Percentiles rank a stretch among this genome's conserved stretches.
These are phyloP conservation scores for Guaruba guarouba DNA, from an alignment of 2,113 vertebrate species.

Conservation along the genomic window DNA sequence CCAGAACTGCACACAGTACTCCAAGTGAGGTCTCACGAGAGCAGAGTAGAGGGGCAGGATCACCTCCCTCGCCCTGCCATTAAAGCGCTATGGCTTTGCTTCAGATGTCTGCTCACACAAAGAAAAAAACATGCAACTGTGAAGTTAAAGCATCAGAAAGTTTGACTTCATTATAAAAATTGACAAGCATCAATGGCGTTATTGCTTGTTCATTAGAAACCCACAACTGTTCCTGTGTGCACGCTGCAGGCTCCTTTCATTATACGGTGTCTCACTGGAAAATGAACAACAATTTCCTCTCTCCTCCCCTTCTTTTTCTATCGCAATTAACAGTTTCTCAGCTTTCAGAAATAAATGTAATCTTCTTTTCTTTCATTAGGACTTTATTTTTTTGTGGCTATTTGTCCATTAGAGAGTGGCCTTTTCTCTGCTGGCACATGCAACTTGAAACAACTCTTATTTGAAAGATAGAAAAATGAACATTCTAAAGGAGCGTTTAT, in stretches of 20 bases:
- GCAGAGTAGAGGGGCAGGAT: too few relatives aligned
- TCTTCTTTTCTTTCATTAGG: not conserved
- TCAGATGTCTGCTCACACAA: not conserved
- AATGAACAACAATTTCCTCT: not conserved
- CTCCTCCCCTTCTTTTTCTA: not conserved
- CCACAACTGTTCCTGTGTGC: not conserved
- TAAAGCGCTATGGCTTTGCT: not conserved
- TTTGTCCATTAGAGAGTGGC: not conserved
- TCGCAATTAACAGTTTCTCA: not conserved
- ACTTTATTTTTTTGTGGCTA: constrained; percentile 1
- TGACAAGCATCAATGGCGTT: not conserved
- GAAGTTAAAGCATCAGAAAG: not conserved
- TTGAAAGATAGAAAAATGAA: constrained; percentile 51
- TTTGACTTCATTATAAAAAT: not conserved
- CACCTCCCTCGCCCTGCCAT: not conserved
- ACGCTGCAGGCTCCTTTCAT: not conserved
- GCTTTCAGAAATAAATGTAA: not conserved
- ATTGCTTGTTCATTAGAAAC: not conserved
- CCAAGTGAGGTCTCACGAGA: too few relatives aligned
- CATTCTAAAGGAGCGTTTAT: constrained; percentile 38
- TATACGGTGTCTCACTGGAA: not conserved
- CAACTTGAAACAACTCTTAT: constrained; percentile 14
- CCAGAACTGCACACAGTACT: too few relatives aligned
- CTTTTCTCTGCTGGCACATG: not conserved
- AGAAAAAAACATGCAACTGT: not conserved